A percentile compares a stretch with the other conserved stretches of the same genome.
Evolutionary conservation across 2,888 invertebrate genomes (phyloP).

Genomic region (Amphipoea oculea): DNA sequence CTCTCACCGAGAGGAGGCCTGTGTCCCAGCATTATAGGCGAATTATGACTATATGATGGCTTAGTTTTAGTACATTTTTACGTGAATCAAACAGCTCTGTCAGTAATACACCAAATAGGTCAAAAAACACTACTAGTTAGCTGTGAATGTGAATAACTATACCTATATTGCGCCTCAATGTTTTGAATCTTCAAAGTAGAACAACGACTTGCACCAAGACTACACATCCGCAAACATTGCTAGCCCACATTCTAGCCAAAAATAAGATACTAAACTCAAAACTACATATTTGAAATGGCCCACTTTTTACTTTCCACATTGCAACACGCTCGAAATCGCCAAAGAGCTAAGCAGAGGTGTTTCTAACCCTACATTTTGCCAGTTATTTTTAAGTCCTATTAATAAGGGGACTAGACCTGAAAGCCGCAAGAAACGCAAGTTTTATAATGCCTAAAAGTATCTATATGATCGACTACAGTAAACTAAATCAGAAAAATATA

Average conservation of each 20-base stretch:
- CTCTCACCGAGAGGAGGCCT: neutral
- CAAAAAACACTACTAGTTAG: constrained; percentile 13
- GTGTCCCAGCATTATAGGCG: neutral
- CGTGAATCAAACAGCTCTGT: constrained; percentile 5
- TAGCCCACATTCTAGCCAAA: constrained; percentile 47
- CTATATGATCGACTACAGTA: no score
- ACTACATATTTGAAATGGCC: constrained; percentile 47
- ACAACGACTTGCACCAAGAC: constrained; percentile 60
- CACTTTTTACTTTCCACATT: constrained; percentile 16
- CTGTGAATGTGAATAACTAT: constrained; percentile 12
- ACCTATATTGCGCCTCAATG: constrained; percentile 25
- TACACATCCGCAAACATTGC: constrained; percentile 59
- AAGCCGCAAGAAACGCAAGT: no score
- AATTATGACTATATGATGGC: neutral
- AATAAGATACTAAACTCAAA: constrained; percentile 50
- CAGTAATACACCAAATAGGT: constrained; percentile 3
- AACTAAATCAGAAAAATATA: no score
- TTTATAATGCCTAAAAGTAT: no score
- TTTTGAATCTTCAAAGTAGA: constrained; percentile 52
- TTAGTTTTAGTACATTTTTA: neutral
- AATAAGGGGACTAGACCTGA: no score
- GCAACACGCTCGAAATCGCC: neutral
- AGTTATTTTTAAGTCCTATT: neutral
- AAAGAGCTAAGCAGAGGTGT: neutral
- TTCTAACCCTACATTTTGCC: neutral